Evolutionary conservation across 2,113 vertebrate species (phyloP), one percentile per base, ranked within the genome.

Genomic region (Cyprinus carpio): DNA sequence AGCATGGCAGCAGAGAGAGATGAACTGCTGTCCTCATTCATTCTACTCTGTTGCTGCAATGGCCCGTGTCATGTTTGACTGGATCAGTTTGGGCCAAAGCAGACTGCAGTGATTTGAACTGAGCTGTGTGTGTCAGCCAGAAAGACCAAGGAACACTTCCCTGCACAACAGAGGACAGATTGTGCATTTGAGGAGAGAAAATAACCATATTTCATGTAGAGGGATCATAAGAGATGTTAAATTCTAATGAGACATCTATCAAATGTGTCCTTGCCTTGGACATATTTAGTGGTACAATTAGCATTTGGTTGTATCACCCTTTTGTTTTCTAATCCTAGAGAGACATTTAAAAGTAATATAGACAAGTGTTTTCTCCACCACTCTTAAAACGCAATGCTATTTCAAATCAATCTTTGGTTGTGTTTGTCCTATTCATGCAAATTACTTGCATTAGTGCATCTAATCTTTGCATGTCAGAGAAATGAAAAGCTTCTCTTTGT

Each of bases 1-100:
- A 83, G 81, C 81, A 83, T 83, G 67, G 29, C 49, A 40, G 49
- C 46, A 71, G 49, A 82, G 43, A 72, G 81, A 83, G 81, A 72
- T 83, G 81, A 83, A 83, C 81, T 83, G 46, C 81, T 83, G 67
- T 83, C 67, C 67, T 72, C 81, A 83, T 83, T 72, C 67, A 83
- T 72, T 58, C 31, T 74, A 6, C 65, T 83, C 81, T 72, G 49
- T 83, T 83, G 49, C 65, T 40, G 81, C 81, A 83, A 58, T 83
- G 67, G 81, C 49, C 81, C 81, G 67, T 83, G 67, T 83, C 81
- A 83, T 83, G 81, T 83, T 83, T 83, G 81, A 83, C 81, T 83
- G 81, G 81, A 83, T 83, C 81, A 83, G 81, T 83, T 83, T 83
- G 67, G 81, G 67, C 81, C 81, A n/a, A 71, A 72, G 29, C 46